Base-by-base conservation (phyloP, 2,888 invertebrate species). In the Drepanosiphum platanoidis region DNA sequence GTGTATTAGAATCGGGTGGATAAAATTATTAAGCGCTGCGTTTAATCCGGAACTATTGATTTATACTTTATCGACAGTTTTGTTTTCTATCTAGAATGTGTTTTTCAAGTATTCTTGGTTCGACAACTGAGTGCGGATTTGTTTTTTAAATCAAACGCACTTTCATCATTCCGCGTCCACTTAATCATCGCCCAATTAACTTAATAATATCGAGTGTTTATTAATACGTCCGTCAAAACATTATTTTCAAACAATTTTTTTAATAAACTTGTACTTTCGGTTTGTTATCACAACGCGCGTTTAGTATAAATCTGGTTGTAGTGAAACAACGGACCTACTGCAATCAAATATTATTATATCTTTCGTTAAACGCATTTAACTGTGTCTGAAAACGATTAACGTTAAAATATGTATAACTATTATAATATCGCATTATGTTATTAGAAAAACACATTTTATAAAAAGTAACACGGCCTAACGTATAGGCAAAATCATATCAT, bases 401-500 rank as follows among this genome's bases (percentile, higher is more conserved):
- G n/a, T n/a, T n/a, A n/a, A n/a, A n/a, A n/a, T n/a, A n/a, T n/a
- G n/a, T n/a, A n/a, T n/a, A n/a, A n/a, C n/a, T n/a, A n/a, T n/a
- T n/a, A n/a, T n/a, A n/a, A n/a, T n/a, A n/a, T n/a, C n/a, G n/a
- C n/a, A n/a, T n/a, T n/a, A n/a, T n/a, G n/a, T n/a, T n/a, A n/a
- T n/a, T n/a, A n/a, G n/a, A n/a, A n/a, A n/a, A n/a, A n/a, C n/a
- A n/a, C n/a, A n/a, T n/a, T n/a, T n/a, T n/a, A n/a, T 18, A 7
- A 32, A 68, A 34, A 11, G 27, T 75, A 58, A n/a, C 27, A 58
- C 58, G 58, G 75, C 75, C n/a, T 27, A 75, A 36, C 34, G n/a
- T 32, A 18, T 75, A 75, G n/a, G 58, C 58, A 75, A 75, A 22
- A 58, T 58, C 11, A 30, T 15, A n/a, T 22, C 75, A 58, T 58